Evolutionary conservation across 2,888 invertebrate species (phyloP), one percentile per base, ranked within the genome.

Genomic region (Leuctra nigra): DNA sequence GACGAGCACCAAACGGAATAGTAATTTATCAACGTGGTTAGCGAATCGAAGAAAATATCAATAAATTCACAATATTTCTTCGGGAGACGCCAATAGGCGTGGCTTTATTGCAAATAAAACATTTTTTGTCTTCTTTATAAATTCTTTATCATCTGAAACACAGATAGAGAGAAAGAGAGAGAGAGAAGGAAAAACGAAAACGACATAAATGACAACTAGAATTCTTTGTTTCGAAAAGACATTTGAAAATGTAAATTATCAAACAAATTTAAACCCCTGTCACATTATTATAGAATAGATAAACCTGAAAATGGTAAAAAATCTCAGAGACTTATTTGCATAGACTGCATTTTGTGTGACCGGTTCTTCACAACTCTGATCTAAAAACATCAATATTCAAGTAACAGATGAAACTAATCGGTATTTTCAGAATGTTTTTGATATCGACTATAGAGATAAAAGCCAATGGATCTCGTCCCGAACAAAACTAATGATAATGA

Each of bases 311-410:
- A 41, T 18, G 11, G 29, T 7, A 29, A 41, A 41, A 41, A 18
- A 41, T 18, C 14, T 16, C 16, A 6, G 4, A 20, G 4, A 41
- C 41, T 41, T 11, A 41, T 41, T 41, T 41, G 41, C 41, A 41
- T 41, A 41, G 41, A 16, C 41, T 41, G n/a, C 41, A 41, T 41
- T 11, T n/a, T n/a, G 20, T 18, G 18, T 14, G 14, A 41, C 41
- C 41, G 41, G 41, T 41, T 29, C 41, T 41, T 14, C 18, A 18
- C 20, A 18, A 4, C 3, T 4, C 41, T 20, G 41, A 16, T 18
- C 41, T 41, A 20, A 41, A 41, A 41, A 41, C 41, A 41, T 41
- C 41, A 41, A 41, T 41, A 41, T 41, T 4, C 18, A 18, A 18
- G 11, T 20, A 14, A n/a, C n/a, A n/a, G n/a, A n/a, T n/a, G n/a